phyloP scores from a whole-genome alignment of 1,140 invertebrate species.

The Cyclina sinensis region DNA sequence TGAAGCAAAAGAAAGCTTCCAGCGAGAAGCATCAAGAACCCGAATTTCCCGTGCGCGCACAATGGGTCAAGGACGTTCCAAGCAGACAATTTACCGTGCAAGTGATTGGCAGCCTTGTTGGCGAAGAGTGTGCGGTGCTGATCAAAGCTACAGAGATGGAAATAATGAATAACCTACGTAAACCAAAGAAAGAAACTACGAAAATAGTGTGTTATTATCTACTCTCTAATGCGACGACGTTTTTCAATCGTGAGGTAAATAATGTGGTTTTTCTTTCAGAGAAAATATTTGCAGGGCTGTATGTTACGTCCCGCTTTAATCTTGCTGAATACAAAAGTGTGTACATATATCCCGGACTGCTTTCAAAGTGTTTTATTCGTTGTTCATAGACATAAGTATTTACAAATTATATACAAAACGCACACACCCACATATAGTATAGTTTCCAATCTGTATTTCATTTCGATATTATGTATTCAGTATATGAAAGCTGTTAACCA shows the following conservation, averaged over 20 bases:
- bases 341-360: too few species aligned
- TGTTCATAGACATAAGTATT: background rate
- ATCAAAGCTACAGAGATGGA: constrained; percentile 60
- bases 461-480: background rate
- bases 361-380: too few species aligned
- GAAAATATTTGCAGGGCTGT: too few species aligned
- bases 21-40: background rate
- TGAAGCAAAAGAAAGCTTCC: background rate
- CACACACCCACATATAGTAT: background rate
- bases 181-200: constrained; percentile 32
- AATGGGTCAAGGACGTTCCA: constrained; percentile 13
- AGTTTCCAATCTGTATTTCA: background rate
- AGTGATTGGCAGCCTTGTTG: constrained; percentile 2
- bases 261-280: too few species aligned
- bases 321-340: too few species aligned
- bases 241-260: constrained; percentile 18
- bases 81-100: constrained; percentile 17
- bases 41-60: background rate
- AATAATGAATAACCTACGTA: constrained; percentile 45
- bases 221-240: background rate
- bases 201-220: constrained; percentile 55
- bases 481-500: background rate
- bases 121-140: constrained; percentile 35
- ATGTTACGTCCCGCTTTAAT: too few species aligned
- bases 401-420: background rate